A percentile compares a stretch with the other conserved stretches of the same genome.
phyloP scores from a whole-genome alignment of 23 tunicate genomes.

The Ciona savignyi region DNA sequence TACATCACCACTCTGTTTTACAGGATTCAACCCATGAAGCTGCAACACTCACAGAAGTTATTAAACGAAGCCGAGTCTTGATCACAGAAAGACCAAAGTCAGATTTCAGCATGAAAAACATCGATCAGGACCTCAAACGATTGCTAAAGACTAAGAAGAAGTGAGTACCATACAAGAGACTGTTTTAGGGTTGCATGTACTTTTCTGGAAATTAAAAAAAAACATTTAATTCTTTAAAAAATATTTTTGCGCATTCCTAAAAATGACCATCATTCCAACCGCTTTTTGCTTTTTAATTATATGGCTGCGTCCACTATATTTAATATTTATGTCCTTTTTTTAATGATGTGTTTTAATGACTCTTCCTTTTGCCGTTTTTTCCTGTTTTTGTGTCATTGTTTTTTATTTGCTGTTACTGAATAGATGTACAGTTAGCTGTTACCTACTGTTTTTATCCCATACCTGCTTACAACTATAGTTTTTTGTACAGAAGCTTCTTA shows the following conservation, averaged over 20 bases:
- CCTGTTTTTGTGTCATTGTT: too few relatives aligned
- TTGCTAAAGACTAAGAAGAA: constrained; percentile 45
- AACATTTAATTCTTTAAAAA: neutral
- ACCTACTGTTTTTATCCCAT: too few relatives aligned
- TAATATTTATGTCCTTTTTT: too few relatives aligned
- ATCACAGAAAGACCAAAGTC: constrained; percentile 43
- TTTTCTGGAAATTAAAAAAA: neutral
- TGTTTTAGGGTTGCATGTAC: neutral
- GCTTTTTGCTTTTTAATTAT: too few relatives aligned
- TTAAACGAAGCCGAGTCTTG: constrained; percentile 66
- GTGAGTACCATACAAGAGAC: constrained; percentile 3
- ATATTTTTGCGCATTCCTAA: neutral
- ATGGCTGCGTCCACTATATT: too few relatives aligned
- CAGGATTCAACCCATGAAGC: constrained; percentile 57
- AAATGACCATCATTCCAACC: constrained; percentile 2
- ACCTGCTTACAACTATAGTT: too few relatives aligned
- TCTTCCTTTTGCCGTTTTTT: too few relatives aligned
- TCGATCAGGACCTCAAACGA: constrained; percentile 56
- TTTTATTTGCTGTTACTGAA: too few relatives aligned
- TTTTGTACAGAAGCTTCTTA: too few relatives aligned
- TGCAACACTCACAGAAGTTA: constrained; percentile 35
- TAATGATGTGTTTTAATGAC: too few relatives aligned
- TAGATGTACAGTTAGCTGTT: too few relatives aligned
- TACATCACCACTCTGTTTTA: too few relatives aligned
- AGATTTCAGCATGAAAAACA: constrained; percentile 34